Conservation (phyloP, 2,797 vertebrate genomes). For the Coregonus ussuriensis region DNA sequence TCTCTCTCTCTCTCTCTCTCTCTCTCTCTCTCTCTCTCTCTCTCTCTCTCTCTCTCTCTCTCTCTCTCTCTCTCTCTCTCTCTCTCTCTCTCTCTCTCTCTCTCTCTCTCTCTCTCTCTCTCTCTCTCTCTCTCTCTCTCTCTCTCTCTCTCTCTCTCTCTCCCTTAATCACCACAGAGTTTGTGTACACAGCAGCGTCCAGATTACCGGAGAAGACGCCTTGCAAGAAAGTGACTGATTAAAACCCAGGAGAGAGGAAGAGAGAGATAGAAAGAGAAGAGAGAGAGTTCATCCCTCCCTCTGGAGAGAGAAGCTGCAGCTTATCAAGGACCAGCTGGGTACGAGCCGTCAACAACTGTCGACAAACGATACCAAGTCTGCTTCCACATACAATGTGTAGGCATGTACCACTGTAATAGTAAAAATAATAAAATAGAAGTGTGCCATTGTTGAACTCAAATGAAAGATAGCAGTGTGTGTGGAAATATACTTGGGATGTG, state of each 20-base stretch:
- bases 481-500: background rate
- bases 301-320: slow-evolving; percentile 10
- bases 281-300: background rate
- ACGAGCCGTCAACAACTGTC: background rate
- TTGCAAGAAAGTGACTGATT: slow-evolving; percentile 66
- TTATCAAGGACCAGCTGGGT: background rate
- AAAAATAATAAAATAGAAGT: background rate
- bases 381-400: background rate
- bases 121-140: slow-evolving; percentile 62
- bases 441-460: background rate
- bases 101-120: slow-evolving; percentile 60
- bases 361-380: background rate
- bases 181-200: slow-evolving; percentile 49
- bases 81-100: slow-evolving; percentile 34
- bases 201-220: slow-evolving; percentile 68
- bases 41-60: slow-evolving; percentile 63
- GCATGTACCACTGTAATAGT: background rate
- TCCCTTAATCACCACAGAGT: slow-evolving; percentile 50
- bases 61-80: slow-evolving; percentile 52
- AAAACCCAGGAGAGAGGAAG: slow-evolving; percentile 39
- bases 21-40: slow-evolving; percentile 59
- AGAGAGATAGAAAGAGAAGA: background rate
- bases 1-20: slow-evolving; percentile 44
- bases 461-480: background rate
- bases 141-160: slow-evolving; percentile 51